Conservation (phyloP, 2,113 vertebrate species). For the Bos taurus region DNA sequence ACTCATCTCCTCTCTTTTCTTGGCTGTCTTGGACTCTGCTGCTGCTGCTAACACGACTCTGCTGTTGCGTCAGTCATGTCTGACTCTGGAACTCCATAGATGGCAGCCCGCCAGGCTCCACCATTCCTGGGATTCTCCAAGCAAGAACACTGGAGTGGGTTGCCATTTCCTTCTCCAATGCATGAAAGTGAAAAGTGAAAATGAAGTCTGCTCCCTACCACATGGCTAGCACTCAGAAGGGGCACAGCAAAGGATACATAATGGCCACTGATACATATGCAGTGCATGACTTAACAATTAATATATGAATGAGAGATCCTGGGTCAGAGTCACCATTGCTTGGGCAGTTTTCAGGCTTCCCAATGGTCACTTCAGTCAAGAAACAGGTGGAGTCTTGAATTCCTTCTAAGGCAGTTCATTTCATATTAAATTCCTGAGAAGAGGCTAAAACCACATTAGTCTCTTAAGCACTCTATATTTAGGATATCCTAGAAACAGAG, state of each 20-base stretch:
- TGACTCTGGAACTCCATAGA: fast-evolving
- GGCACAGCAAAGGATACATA: neutral
- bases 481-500: neutral
- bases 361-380: neutral
- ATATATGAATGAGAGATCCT: neutral
- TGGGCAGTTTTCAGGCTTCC: neutral
- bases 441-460: neutral
- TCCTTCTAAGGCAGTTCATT: neutral
- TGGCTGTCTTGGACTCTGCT: neutral
- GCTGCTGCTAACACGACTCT: too few relatives aligned
- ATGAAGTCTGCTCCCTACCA: neutral
- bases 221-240: neutral
- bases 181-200: too few relatives aligned
- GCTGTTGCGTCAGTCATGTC: too few relatives aligned
- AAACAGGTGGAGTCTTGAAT: neutral
- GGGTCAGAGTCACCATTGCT: neutral
- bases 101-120: too few relatives aligned
- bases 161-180: too few relatives aligned
- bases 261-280: neutral
- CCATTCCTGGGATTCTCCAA: too few relatives aligned
- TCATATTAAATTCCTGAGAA: neutral
- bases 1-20: neutral
- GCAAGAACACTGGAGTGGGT: too few relatives aligned
- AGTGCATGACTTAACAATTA: neutral
- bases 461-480: neutral